Base-by-base conservation (phyloP, 2,888 invertebrate genomes). In the Leptothorax acervorum region DNA sequence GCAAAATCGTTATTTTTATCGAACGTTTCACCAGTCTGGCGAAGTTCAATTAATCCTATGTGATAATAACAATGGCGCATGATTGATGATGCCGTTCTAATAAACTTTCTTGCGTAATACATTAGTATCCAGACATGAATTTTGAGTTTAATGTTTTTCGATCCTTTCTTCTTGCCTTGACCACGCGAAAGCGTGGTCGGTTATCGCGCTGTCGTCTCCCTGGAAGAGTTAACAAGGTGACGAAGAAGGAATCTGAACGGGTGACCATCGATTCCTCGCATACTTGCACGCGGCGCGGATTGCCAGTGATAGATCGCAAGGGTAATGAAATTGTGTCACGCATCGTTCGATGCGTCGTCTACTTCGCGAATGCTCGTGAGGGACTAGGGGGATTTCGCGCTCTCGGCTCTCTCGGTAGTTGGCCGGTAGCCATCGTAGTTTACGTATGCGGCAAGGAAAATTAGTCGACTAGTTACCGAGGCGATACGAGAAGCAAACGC, bases 321-420 rank as follows among this genome's bases (percentile, higher is more conserved):
- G 78, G 78, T 89, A 91, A 89, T 85, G 88, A 86, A 92, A 92
- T 91, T 91, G 90, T 90, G 92, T 91, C 92, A 91, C 88, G 92
- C 45, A 15, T 86, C 82, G 87, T 51, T 79, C 65, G 87, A 62
- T 88, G 91, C 66, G 88, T 57, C 88, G 91, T 91, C 90, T 91
- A 92, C 90, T 89, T 90, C 89, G 90, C 90, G 91, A 92, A 92
- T 92, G 91, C 89, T 91, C 86, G 3, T 18, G 39, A 39, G 53
- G 84, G 86, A 23, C 23, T 23, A 88, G 88, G 86, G 87, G 88
- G 0, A 55, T 9, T 23, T 55, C 1, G 31, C 31, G 87, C 87
- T 85, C 79, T 88, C 87, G 84, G 31, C 31, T 87, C 87, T 85
- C 79, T 88, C 87, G 84, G 2, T 12, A n/a, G 88, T 91, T 92